Conservation (phyloP, 2,797 vertebrate genomes). For the Echiichthys vipera region DNA sequence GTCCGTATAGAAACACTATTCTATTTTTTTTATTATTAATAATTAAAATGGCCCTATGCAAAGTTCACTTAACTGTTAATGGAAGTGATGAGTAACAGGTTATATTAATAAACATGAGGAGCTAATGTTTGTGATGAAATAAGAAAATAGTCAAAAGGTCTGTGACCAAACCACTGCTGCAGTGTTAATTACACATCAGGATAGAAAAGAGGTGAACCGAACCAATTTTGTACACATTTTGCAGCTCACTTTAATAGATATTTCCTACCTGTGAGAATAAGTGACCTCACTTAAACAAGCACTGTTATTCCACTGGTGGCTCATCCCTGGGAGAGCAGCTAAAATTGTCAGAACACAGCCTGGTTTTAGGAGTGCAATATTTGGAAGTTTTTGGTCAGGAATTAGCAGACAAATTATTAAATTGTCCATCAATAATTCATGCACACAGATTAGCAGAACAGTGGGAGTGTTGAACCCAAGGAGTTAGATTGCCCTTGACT, state of each 20-base stretch:
- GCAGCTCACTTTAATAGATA: conserved; percentile 1
- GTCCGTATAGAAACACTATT: no score
- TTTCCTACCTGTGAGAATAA: conserved; percentile 1
- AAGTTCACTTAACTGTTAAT: conserved; percentile 30
- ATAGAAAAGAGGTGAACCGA: neutral
- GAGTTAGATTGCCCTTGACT: conserved; percentile 20
- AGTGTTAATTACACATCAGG: conserved; percentile 15
- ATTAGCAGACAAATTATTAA: conserved; percentile 25
- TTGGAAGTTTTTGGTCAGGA: neutral
- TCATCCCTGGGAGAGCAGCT: conserved; percentile 14
- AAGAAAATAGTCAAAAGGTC: neutral
- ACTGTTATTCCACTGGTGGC: neutral
- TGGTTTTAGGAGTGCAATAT: neutral
- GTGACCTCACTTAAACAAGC: conserved; percentile 2
- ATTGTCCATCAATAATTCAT: conserved; percentile 41
- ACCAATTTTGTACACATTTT: neutral
- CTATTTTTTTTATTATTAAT: no score
- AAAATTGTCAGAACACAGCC: neutral
- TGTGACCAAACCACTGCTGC: neutral
- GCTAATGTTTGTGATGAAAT: conserved; percentile 17
- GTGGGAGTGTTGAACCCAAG: conserved; percentile 1
- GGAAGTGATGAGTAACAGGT: conserved; percentile 18
- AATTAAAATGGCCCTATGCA: neutral
- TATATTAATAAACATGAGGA: conserved; percentile 44
- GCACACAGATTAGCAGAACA: conserved; percentile 13